phyloP scores from a whole-genome alignment of 92 coral and sea anemone species.

The Paragorgia papillata region DNA sequence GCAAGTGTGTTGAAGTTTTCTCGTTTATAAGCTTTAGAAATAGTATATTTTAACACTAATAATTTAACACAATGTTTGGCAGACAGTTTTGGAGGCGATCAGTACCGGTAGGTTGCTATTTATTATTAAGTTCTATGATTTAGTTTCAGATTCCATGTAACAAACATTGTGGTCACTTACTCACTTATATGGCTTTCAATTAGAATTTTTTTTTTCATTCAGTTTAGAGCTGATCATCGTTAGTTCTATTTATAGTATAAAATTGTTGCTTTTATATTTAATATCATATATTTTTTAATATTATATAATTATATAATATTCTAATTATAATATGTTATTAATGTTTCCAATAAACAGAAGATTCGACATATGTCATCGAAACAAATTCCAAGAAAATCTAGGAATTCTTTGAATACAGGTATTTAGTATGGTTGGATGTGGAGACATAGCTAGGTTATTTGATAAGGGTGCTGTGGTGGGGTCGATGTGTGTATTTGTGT shows the following conservation, averaged over 20 bases:
- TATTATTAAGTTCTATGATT: background rate
- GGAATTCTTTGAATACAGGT: background rate
- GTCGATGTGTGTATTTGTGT: no score
- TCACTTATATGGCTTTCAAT: no score
- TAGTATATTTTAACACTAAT: background rate
- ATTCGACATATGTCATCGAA: slow-evolving; percentile 21
- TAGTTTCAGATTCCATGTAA: background rate
- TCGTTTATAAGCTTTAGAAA: background rate
- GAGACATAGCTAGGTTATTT: no score
- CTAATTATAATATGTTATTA: background rate
- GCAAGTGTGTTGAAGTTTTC: background rate
- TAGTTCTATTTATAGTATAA: no score
- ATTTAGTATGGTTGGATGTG: background rate
- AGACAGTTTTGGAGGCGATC: slow-evolving; percentile 30
- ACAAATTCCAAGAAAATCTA: background rate
- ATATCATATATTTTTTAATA: background rate
- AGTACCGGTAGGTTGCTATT: slow-evolving; percentile 18
- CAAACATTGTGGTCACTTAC: no score
- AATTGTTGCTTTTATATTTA: background rate
- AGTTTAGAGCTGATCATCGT: no score
- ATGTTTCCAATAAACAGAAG: slow-evolving; percentile 13
- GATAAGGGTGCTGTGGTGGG: no score
- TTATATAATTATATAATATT: background rate
- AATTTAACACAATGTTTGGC: slow-evolving; percentile 20
- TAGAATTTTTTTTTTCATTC: no score